phyloP scores from a whole-genome alignment of 2,888 invertebrate genomes.

The Meloe dianella region DNA sequence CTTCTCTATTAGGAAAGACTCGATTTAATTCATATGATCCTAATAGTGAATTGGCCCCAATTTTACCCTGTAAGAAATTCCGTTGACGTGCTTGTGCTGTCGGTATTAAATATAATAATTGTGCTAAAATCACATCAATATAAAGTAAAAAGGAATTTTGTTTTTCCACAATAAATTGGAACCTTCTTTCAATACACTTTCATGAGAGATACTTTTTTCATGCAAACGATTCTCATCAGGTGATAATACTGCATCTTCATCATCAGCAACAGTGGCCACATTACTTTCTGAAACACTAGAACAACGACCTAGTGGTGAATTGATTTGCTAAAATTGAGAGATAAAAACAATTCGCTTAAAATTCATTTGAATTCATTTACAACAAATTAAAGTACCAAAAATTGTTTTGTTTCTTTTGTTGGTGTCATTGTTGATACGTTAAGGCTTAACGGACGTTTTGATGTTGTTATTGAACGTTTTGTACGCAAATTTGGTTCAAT shows the following conservation, averaged over 20 bases:
- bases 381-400: constrained; percentile 23
- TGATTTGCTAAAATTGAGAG: constrained; percentile 24
- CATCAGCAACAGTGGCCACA: constrained; percentile 38
- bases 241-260: constrained; percentile 15
- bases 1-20: constrained; percentile 83
- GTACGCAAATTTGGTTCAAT: constrained; percentile 14
- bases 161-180: background rate
- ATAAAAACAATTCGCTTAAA: background rate
- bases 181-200: constrained; percentile 53
- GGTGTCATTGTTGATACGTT: constrained; percentile 46
- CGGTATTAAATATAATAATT: constrained; percentile 81
- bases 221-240: constrained; percentile 43
- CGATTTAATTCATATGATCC: constrained; percentile 86
- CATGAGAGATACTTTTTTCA: constrained; percentile 56
- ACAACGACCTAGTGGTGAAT: constrained; percentile 24
- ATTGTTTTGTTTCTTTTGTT: constrained; percentile 30
- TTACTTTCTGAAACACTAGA: constrained; percentile 55
- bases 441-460: constrained; percentile 56
- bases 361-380: background rate
- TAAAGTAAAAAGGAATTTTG: too few species aligned
- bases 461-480: constrained; percentile 46
- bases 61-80: constrained; percentile 79
- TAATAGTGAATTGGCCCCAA: constrained; percentile 80
- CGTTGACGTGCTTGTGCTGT: constrained; percentile 82
- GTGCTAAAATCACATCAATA: constrained; percentile 65